Conservation (phyloP, 1,140 invertebrate species). For the Papilio aristodemus region DNA sequence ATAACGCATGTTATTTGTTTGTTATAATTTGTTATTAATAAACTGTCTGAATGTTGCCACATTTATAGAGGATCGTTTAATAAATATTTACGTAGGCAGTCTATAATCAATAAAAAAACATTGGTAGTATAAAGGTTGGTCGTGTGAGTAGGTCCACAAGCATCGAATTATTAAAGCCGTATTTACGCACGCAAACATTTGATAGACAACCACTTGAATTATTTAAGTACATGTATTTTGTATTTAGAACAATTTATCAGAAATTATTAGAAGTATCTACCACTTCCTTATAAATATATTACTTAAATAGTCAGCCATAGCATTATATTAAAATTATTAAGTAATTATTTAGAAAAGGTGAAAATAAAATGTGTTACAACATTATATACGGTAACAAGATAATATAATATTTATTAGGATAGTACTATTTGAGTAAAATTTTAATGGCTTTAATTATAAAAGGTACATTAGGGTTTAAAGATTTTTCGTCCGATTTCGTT, state of each 20-base stretch:
- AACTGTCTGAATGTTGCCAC: neutral
- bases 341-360: no score
- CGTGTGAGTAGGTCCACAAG: conserved; percentile 27
- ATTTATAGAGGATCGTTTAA: neutral
- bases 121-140: conserved; percentile 10
- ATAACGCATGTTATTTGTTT: conserved; percentile 2
- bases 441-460: neutral
- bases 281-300: no score
- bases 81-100: conserved; percentile 1
- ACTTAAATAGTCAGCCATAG: no score
- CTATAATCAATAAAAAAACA: neutral
- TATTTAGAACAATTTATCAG: neutral
- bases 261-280: no score
- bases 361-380: no score
- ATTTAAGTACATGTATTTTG: conserved; percentile 38
- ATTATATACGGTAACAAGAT: neutral
- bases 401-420: neutral
- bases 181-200: conserved; percentile 40
- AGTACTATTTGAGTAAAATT: neutral
- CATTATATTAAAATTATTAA: no score
- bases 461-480: no score
- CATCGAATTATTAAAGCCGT: conserved; percentile 42
- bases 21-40: neutral
- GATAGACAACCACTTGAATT: conserved; percentile 38
- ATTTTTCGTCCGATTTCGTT: no score